Conservation (phyloP, 2,888 invertebrate genomes). For the Pollenia amentaria region DNA sequence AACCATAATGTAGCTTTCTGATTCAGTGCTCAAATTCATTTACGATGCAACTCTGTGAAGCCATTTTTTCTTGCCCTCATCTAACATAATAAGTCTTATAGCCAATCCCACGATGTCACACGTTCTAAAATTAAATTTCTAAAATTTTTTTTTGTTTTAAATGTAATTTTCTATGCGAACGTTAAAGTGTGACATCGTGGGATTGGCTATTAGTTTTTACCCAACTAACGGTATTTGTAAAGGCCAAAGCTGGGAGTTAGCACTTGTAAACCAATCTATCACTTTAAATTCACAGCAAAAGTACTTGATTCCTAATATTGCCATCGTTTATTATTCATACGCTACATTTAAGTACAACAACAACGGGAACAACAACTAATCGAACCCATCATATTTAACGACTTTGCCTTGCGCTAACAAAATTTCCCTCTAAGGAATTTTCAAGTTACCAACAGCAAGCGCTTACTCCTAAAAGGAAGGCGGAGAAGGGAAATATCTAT, state of each 20-base stretch:
- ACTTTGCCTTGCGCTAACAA: not conserved
- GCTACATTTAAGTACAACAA: constrained; percentile 12
- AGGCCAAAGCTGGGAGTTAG: constrained; percentile 27
- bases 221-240: not conserved
- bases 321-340: constrained; percentile 22
- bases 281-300: constrained; percentile 23
- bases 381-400: constrained; percentile 4
- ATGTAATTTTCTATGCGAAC: no score
- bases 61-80: not conserved
- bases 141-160: no score
- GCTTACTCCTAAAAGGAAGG: not conserved
- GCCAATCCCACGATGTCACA: no score
- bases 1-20: no score
- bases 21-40: no score
- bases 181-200: no score
- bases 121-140: no score
- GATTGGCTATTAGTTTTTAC: no score
- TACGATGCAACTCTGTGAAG: constrained; percentile 2
- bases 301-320: not conserved
- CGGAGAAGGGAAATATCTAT: not conserved
- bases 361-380: constrained; percentile 10
- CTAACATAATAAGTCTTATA: no score
- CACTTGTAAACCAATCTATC: constrained; percentile 33
- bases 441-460: not conserved
- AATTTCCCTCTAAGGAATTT: not conserved